These are phyloP conservation scores for Nymphalis io DNA, from an alignment of 1,140 invertebrate species.

Conservation along the genomic window DNA sequence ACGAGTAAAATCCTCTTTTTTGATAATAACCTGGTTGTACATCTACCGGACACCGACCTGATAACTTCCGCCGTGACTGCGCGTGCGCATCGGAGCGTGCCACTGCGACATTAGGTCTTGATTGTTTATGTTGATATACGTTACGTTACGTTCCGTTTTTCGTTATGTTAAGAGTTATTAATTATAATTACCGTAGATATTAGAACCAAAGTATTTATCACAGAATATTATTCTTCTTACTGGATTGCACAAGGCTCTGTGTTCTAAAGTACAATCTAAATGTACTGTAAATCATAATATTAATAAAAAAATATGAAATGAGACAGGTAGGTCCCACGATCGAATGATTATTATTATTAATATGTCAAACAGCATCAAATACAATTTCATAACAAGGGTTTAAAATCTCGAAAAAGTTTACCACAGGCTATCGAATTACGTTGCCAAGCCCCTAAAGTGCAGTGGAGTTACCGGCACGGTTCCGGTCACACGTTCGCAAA, in stretches of 20 bases:
- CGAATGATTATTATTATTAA: neutral
- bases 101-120: constrained; percentile 31
- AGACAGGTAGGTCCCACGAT: neutral
- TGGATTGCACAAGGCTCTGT: too few relatives aligned
- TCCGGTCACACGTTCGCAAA: constrained; percentile 39
- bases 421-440: constrained; percentile 25
- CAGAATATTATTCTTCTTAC: too few relatives aligned
- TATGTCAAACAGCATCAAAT: neutral
- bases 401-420: constrained; percentile 28
- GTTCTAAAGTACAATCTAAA: too few relatives aligned
- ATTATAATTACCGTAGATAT: neutral
- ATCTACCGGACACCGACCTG: constrained; percentile 58
- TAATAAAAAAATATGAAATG: neutral
- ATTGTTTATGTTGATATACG: constrained; percentile 21
- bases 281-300: neutral
- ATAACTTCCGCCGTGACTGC: constrained; percentile 64
- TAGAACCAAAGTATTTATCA: too few relatives aligned
- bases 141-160: too few relatives aligned
- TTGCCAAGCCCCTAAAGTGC: constrained; percentile 28
- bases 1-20: constrained; percentile 41
- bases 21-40: constrained; percentile 51
- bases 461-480: constrained; percentile 21
- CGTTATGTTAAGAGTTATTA: constrained; percentile 19
- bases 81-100: constrained; percentile 63
- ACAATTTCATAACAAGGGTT: constrained; percentile 4